Evolutionary conservation across 2,113 vertebrate species (phyloP), one percentile per base, ranked within the genome.

Genomic region (Grantiella picta): DNA sequence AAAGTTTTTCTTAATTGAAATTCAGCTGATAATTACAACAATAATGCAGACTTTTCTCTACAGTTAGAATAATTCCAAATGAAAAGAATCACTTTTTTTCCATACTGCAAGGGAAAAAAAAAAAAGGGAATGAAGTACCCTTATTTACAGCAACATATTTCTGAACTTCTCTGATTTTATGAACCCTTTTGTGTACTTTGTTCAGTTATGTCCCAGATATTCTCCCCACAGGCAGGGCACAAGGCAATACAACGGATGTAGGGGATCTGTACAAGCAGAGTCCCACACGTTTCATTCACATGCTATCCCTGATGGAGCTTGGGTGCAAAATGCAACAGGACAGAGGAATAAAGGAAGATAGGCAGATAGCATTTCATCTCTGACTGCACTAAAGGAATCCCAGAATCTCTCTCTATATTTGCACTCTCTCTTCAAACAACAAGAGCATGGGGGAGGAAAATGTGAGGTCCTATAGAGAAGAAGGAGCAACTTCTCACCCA

Each of bases 401-500:
- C 42, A 63, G 33, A 89, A 70, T 13, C 4, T 15, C 16, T 45
- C 27, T 52, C 44, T 91, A 44, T 45, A 35, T 22, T 27, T 71
- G 23, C 24, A 52, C 10, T 49, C 15, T 18, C 11, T 78, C 27
- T 44, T 79, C 33, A 82, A 89, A 87, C 0, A 3, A 54, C 12
- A 50, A 33, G 10, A 86, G 11, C 11, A 80, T 45, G 1, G 3
- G 2, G 7, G 7, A 64, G 5, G 19, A 40, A 61, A 76, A 36
- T 49, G 19, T 11, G 23, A 59, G 2, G 12, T 40, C 14, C 7
- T 82, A 76, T 47, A 57, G 9, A 77, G 6, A 45, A 53, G 7
- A 87, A 79, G 53, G 49, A 52, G 24, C 47, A 87, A 94, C 8
- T 89, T 97, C 98, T 94, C 95, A 99, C 99, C 98, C 5, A 99